These are phyloP conservation scores for Mamestra brassicae DNA, from an alignment of 2,888 invertebrate species.

Conservation along the genomic window DNA sequence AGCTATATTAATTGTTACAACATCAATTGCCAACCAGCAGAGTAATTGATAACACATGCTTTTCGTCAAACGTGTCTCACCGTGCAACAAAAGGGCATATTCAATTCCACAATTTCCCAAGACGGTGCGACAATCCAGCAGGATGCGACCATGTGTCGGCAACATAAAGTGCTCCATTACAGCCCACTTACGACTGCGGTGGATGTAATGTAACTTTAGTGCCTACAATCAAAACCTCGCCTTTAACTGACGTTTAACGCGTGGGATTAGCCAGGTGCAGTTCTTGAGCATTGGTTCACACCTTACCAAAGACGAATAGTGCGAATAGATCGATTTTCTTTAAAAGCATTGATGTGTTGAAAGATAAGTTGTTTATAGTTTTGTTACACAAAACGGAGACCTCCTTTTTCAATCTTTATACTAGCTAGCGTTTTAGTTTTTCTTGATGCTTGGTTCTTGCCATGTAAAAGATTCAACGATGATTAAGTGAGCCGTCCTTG, in stretches of 20 bases:
- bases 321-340: slow-evolving; percentile 18
- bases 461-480: too few species aligned
- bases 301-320: slow-evolving; percentile 19
- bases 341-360: neutral
- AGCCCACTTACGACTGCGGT: slow-evolving; percentile 34
- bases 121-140: neutral
- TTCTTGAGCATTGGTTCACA: slow-evolving; percentile 24
- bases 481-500: too few species aligned
- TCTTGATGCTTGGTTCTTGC: too few species aligned
- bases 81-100: neutral
- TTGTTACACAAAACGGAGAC: neutral
- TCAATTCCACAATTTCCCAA: slow-evolving; percentile 12
- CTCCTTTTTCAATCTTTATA: neutral
- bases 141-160: slow-evolving; percentile 34
- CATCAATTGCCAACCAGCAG: neutral
- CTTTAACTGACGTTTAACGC: slow-evolving; percentile 32
- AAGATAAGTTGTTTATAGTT: neutral
- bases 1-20: neutral
- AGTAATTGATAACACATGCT: neutral
- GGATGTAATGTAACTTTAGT: slow-evolving; percentile 41
- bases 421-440: too few species aligned
- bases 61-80: neutral
- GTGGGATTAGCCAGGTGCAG: slow-evolving; percentile 45
- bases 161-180: slow-evolving; percentile 37
- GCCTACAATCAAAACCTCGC: slow-evolving; percentile 40